These are phyloP conservation scores for Masnerella sp. DNA, from an alignment of 2,888 invertebrate genomes.

Conservation along the genomic window DNA sequence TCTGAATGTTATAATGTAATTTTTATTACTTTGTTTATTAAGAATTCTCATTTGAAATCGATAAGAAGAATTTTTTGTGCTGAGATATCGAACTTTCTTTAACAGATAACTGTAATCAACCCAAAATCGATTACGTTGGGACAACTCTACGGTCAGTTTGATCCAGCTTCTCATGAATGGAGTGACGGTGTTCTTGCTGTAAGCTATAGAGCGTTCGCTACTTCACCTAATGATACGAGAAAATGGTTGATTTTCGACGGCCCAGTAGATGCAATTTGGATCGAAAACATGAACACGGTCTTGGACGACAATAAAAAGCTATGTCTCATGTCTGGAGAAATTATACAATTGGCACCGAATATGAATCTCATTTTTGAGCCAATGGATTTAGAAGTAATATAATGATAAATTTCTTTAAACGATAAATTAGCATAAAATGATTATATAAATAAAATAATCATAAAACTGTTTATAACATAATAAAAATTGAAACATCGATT, in stretches of 20 bases:
- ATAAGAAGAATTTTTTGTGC: too few relatives aligned
- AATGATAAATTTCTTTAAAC: neutral
- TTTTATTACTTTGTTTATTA: too few relatives aligned
- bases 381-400: slow-evolving; percentile 89
- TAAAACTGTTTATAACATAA: too few relatives aligned
- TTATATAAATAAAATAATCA: neutral
- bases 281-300: slow-evolving; percentile 97
- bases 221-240: slow-evolving; percentile 82
- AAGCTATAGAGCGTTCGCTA: slow-evolving; percentile 88
- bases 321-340: slow-evolving; percentile 97
- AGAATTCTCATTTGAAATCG: too few relatives aligned
- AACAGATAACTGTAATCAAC: slow-evolving; percentile 87
- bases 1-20: too few relatives aligned
- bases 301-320: slow-evolving; percentile 97
- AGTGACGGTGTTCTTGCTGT: slow-evolving; percentile 93
- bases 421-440: neutral
- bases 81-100: neutral
- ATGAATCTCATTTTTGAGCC: slow-evolving; percentile 96
- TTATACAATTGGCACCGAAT: slow-evolving; percentile 92
- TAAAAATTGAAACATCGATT: too few relatives aligned
- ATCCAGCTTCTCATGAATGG: slow-evolving; percentile 96
- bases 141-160: slow-evolving; percentile 97
- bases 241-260: slow-evolving; percentile 98
- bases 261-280: slow-evolving; percentile 97
- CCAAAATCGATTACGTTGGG: slow-evolving; percentile 98